Conservation (phyloP, 2,113 vertebrate genomes). For the Trinectes maculatus region DNA sequence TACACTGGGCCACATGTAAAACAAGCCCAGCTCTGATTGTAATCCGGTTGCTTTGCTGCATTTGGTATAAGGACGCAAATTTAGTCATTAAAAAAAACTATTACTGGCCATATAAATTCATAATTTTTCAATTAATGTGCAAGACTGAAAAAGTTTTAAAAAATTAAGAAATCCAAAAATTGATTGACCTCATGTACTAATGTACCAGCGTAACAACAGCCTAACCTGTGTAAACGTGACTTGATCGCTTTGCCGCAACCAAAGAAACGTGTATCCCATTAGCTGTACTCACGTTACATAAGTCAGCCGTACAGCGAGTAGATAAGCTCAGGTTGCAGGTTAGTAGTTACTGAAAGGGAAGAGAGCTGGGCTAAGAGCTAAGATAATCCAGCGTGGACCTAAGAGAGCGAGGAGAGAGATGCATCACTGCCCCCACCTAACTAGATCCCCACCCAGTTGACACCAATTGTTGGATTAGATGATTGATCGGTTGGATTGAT, state of each 20-base stretch:
- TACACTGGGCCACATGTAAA: conserved; percentile 41
- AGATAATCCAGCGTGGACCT: background rate
- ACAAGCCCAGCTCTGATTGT: conserved; percentile 10
- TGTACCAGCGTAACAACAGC: background rate
- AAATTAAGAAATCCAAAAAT: too few relatives aligned
- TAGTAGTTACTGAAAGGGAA: background rate
- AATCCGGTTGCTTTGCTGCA: too few relatives aligned
- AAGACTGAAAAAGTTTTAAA: too few relatives aligned
- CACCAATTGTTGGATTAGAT: too few relatives aligned
- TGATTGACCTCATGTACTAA: too few relatives aligned
- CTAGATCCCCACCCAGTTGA: background rate
- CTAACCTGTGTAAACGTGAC: background rate
- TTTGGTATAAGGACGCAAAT: too few relatives aligned
- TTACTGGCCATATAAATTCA: too few relatives aligned
- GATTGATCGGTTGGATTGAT: background rate
- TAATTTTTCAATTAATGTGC: too few relatives aligned
- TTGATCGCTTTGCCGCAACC: background rate
- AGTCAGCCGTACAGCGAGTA: background rate
- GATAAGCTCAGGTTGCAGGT: background rate
- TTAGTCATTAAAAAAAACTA: too few relatives aligned
- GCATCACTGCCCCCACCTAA: background rate
- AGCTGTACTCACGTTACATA: background rate
- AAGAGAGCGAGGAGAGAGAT: background rate
- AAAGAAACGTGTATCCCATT: background rate
- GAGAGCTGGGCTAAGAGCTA: background rate